Evolutionary conservation across 2,888 invertebrate species (phyloP).

Genomic region (Tridacna gigas): DNA sequence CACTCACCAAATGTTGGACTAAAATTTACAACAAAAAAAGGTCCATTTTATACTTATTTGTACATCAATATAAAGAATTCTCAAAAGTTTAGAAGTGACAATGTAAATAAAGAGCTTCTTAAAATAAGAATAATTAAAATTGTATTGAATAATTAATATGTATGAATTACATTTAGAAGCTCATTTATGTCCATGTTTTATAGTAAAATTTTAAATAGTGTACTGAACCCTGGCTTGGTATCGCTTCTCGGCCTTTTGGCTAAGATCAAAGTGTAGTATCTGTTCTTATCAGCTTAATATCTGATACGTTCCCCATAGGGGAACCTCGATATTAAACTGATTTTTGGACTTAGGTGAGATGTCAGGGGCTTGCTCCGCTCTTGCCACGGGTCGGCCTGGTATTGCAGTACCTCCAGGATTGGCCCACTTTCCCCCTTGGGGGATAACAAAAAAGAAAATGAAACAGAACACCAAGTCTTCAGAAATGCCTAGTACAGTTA

Average conservation of each 20-base stretch:
- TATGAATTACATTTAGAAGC: no score
- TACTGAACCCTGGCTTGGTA: constrained; percentile 20
- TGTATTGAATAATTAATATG: no score
- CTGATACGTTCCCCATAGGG: constrained; percentile 22
- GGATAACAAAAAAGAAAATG: constrained; percentile 45
- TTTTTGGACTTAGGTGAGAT: constrained; percentile 23
- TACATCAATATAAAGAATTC: no score
- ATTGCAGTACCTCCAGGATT: constrained; percentile 80
- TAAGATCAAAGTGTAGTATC: constrained; percentile 24
- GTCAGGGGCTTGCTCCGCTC: constrained; percentile 24
- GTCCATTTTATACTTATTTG: no score
- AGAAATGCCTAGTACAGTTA: no score
- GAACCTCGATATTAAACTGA: constrained; percentile 23
- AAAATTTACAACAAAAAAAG: no score
- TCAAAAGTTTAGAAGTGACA: no score
- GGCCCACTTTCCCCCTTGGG: constrained; percentile 63
- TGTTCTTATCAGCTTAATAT: constrained; percentile 24
- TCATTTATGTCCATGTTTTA: background rate
- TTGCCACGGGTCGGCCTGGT: constrained; percentile 20
- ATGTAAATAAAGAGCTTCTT: no score
- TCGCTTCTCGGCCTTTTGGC: constrained; percentile 62
- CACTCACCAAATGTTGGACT: no score
- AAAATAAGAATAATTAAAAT: no score
- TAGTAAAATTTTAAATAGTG: background rate
- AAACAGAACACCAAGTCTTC: no score